Conservation (phyloP, 2,113 vertebrate genomes). For the Neolamprologus caudopunctatus region DNA sequence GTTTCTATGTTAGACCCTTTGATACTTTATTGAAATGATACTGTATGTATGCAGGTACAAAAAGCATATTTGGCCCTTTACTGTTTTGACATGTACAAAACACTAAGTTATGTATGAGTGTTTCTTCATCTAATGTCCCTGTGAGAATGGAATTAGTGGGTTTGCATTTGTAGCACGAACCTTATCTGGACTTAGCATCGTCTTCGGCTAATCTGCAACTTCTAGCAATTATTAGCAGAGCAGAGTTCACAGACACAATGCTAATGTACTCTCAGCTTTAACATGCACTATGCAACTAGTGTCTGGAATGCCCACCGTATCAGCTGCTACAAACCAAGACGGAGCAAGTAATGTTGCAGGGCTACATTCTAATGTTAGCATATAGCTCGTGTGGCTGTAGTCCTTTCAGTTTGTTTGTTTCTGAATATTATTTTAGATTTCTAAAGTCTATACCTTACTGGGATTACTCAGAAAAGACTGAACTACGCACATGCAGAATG, state of each 20-base stretch:
- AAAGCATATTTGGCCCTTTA: not conserved
- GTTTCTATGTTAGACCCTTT: not conserved
- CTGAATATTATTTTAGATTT: not conserved
- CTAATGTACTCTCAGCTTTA: not conserved
- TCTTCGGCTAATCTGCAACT: not conserved
- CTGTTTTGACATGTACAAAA: not conserved
- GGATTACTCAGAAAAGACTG: not conserved
- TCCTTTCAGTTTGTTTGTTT: not conserved
- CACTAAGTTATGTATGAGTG: not conserved
- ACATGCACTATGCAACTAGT: not conserved
- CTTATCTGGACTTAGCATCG: not conserved
- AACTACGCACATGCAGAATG: fast-evolving
- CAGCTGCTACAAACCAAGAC: not conserved
- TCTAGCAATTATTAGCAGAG: not conserved
- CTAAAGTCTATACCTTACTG: not conserved
- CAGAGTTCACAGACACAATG: not conserved
- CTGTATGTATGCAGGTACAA: not conserved
- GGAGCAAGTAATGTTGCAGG: not conserved
- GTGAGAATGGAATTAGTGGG: not conserved
- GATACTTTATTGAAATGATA: not conserved
- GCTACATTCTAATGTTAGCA: not conserved
- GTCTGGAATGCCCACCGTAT: not conserved
- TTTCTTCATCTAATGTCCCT: not conserved
- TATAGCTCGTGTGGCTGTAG: not conserved
- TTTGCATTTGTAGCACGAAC: not conserved